These are phyloP conservation scores for Salticus scenicus DNA, from an alignment of 2,888 invertebrate species.

Conservation along the genomic window DNA sequence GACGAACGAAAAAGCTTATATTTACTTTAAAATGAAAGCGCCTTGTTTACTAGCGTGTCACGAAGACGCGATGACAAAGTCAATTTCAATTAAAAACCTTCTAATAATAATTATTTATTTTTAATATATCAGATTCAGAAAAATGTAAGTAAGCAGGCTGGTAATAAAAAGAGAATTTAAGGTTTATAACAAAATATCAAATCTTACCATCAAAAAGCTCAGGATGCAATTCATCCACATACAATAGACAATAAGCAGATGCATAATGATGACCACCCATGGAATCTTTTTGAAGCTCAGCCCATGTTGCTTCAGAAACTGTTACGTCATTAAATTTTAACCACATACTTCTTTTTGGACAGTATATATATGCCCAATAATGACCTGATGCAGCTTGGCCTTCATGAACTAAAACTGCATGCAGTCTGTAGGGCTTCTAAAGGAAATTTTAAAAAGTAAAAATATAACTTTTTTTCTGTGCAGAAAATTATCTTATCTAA, in stretches of 20 bases:
- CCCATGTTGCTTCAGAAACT: slow-evolving; percentile 77
- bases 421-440: slow-evolving; percentile 76
- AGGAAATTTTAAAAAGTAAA: slow-evolving; percentile 33
- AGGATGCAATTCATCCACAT: slow-evolving; percentile 75
- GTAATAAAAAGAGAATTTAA: too few species aligned
- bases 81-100: too few species aligned
- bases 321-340: slow-evolving; percentile 78
- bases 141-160: too few species aligned
- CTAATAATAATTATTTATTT: too few species aligned
- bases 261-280: slow-evolving; percentile 77
- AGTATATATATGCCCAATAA: slow-evolving; percentile 78
- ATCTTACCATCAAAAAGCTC: slow-evolving; percentile 70
- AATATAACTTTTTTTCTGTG: neutral
- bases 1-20: too few species aligned
- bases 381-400: slow-evolving; percentile 78
- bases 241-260: slow-evolving; percentile 78
- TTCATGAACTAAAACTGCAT: slow-evolving; percentile 78
- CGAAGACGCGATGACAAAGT: too few species aligned
- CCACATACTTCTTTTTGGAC: slow-evolving; percentile 75
- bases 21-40: too few species aligned
- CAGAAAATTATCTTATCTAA: neutral
- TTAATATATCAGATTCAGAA: too few species aligned
- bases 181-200: too few species aligned
- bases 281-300: slow-evolving; percentile 77
- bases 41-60: too few species aligned